Evolutionary conservation across 2,113 vertebrate genomes (phyloP).

Genomic region (Cygnus atratus): DNA sequence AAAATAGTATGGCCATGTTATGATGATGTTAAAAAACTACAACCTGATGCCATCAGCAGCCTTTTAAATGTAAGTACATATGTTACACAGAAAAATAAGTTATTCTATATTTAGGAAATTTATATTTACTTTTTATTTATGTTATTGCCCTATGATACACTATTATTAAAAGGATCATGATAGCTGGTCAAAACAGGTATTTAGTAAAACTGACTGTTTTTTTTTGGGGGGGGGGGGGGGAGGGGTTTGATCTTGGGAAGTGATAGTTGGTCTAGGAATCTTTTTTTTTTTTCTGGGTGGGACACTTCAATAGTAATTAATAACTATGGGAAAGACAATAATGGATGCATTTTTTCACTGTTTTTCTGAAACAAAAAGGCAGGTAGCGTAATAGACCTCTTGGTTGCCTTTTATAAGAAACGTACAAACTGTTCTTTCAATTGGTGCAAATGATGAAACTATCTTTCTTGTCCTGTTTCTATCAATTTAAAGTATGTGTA

Average conservation of each 20-base stretch:
- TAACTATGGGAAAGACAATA: neutral
- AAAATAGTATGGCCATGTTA: slow-evolving; percentile 97
- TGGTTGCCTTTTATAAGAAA: neutral
- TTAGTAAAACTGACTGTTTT: neutral
- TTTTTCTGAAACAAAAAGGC: neutral
- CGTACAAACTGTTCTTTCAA: neutral
- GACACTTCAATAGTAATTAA: neutral
- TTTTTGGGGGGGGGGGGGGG: too few species aligned
- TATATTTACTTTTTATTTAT: neutral
- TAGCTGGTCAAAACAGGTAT: neutral
- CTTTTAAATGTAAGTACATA: slow-evolving; percentile 85
- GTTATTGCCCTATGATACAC: neutral
- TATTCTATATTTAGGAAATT: neutral
- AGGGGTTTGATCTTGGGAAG: neutral
- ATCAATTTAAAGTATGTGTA: neutral
- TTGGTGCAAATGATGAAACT: neutral
- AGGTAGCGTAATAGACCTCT: neutral
- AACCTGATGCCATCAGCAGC: slow-evolving; percentile 92
- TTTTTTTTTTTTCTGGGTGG: too few species aligned
- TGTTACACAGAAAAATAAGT: neutral
- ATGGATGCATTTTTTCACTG: neutral
- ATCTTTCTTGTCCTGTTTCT: neutral
- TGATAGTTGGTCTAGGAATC: neutral
- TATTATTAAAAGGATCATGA: neutral
- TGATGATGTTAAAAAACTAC: slow-evolving; percentile 84